phyloP scores from a whole-genome alignment of 2,113 vertebrate species.

The Paramisgurnus dabryanus region DNA sequence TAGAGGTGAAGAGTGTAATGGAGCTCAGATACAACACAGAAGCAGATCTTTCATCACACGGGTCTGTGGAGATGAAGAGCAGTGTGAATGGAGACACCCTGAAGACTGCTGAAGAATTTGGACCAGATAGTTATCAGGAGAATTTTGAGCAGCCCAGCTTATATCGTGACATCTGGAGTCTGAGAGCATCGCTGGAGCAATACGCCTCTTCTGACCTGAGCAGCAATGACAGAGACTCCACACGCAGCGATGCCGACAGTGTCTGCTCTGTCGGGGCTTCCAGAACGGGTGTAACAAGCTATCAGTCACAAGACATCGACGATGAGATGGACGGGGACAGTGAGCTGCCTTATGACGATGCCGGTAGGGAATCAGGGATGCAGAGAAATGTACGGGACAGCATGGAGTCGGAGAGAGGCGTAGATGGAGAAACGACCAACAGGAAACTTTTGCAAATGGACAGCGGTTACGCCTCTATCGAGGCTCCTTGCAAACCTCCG shows the following conservation, averaged over 20 bases:
- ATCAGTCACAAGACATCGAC: slow-evolving; percentile 78
- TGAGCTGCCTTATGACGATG: slow-evolving; percentile 54
- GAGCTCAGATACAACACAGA: slow-evolving; percentile 55
- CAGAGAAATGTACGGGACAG: slow-evolving; percentile 61
- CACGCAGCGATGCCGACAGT: slow-evolving; percentile 88
- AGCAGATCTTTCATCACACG: slow-evolving; percentile 11
- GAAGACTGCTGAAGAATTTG: slow-evolving; percentile 54
- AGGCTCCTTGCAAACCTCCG: slow-evolving; percentile 82
- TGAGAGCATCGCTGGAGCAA: slow-evolving; percentile 91
- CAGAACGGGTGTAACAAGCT: slow-evolving; percentile 67
- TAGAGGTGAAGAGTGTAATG: slow-evolving; percentile 77
- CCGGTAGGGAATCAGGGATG: slow-evolving; percentile 38
- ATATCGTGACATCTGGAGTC: slow-evolving; percentile 94
- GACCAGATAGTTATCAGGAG: slow-evolving; percentile 60
- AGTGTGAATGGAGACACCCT: slow-evolving; percentile 51
- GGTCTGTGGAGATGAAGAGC: slow-evolving; percentile 37
- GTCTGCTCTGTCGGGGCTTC: slow-evolving; percentile 75
- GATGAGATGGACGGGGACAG: slow-evolving; percentile 72
- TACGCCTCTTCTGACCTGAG: slow-evolving; percentile 88
- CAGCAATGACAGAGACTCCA: slow-evolving; percentile 89
- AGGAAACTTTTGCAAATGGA: slow-evolving; percentile 97
- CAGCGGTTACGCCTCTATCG: slow-evolving; percentile 95
- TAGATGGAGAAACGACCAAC: slow-evolving; percentile 77
- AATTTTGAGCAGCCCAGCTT: slow-evolving; percentile 72
- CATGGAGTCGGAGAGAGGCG: slow-evolving; percentile 58